Conservation (phyloP, 2,888 invertebrate genomes). For the Pardosa pseudoannulata region DNA sequence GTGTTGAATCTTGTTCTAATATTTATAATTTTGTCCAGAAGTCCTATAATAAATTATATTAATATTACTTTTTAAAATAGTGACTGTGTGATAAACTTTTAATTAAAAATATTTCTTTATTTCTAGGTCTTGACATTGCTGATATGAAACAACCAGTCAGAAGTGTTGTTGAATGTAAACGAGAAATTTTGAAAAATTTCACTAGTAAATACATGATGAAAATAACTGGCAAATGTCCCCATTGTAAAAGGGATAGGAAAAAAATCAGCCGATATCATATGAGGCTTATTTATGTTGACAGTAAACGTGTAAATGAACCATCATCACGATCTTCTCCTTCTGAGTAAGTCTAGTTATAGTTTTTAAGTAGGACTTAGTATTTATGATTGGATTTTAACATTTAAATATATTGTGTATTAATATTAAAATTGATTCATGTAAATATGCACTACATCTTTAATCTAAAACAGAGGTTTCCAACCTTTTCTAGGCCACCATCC, state of each 20-base stretch:
- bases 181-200: constrained; percentile 75
- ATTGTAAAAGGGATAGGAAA: constrained; percentile 58
- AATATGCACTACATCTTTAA: no score
- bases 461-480: no score
- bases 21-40: no score
- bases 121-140: constrained; percentile 42
- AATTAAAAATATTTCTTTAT: constrained; percentile 13
- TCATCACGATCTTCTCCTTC: neutral
- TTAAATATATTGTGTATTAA: no score
- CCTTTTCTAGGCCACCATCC: no score
- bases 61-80: no score
- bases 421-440: no score
- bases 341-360: constrained; percentile 14
- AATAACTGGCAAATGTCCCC: constrained; percentile 59
- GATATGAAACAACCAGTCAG: constrained; percentile 72
- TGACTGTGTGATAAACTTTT: no score
- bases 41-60: no score
- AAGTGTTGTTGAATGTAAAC: constrained; percentile 76
- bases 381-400: no score
- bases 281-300: constrained; percentile 36
- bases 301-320: constrained; percentile 1
- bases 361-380: no score
- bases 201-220: constrained; percentile 73
- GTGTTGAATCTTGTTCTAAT: no score
- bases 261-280: constrained; percentile 35